Evolutionary conservation across 2,797 vertebrate species (phyloP), one percentile per base, ranked within the genome.

Genomic region (Furcifer pardalis): DNA sequence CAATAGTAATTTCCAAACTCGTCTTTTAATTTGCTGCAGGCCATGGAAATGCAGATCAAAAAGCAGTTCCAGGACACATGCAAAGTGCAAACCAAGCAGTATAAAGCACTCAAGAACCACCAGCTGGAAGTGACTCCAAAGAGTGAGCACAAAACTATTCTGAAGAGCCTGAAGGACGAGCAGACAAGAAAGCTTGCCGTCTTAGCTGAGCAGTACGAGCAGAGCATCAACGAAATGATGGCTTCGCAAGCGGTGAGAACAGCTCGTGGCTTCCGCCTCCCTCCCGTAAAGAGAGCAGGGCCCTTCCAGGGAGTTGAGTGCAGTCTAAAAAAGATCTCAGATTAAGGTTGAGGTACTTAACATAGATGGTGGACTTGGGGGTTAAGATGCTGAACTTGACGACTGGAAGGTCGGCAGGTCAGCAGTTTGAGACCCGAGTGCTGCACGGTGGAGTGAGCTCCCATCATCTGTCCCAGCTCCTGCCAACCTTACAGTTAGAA

Each of bases 181-280:
- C 96, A 97, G 96, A 97, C 96, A 5, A 93, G 96, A 93, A 97
- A 97, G 92, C 95, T 97, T 71, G 96, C 96, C 94, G 96, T 97
- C 92, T 93, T 97, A 94, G 96, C 96, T 72, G 96, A 97, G 92
- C 96, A 97, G 95, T 95, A 99, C 0, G 98, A 99, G 95, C 98
- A 99, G 97, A 99, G 98, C 96, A 99, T 99, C 96, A 99, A 99
- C 1, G 98, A 99, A 95, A 99, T 99, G 98, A 99, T 99, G 98
- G 98, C 98, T 85, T 99, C 98, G 0, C 98, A 99, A 94, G 98
- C 98, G 96, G 98, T 99, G 94, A 97, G 97, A 92, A 85, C 52
- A n/a, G 75, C 0, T 0, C 32, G 84, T 69, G 84, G 71, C 60
- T 66, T 10, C 32, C 30, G 5, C 3, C 9, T 73, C 30, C 42